Percentiles rank a stretch among this genome's conserved stretches.
Evolutionary conservation across 2,797 vertebrate species (phyloP).

Genomic region (Sebastes melanostomus): DNA sequence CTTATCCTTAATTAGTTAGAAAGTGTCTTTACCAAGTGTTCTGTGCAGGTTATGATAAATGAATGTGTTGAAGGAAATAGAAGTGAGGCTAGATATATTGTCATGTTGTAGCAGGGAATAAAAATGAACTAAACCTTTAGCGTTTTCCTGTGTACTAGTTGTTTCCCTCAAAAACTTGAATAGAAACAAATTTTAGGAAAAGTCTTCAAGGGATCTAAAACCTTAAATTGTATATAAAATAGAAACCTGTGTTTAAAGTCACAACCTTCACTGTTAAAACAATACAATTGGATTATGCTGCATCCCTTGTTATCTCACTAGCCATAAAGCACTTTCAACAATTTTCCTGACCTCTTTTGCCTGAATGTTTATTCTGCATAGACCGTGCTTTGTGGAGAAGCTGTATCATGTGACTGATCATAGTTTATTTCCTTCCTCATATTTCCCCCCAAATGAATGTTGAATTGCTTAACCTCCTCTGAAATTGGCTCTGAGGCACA

Average conservation of each 20-base stretch:
- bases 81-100: conserved; percentile 43
- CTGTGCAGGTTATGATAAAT: conserved; percentile 58
- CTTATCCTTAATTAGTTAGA: conserved; percentile 8
- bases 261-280: conserved; percentile 12
- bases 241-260: conserved; percentile 33
- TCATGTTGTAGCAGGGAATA: conserved; percentile 42
- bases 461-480: conserved; percentile 43
- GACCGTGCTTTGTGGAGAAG: conserved; percentile 58
- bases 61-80: conserved; percentile 64
- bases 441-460: conserved; percentile 68
- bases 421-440: conserved; percentile 7
- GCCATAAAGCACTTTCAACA: conserved; percentile 78
- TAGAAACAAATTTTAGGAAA: conserved; percentile 26
- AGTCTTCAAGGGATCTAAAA: conserved; percentile 40
- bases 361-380: conserved; percentile 73
- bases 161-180: not conserved
- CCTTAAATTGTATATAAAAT: conserved; percentile 44
- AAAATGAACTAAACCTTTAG: conserved; percentile 16
- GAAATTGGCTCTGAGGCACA: conserved; percentile 49
- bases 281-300: conserved; percentile 35
- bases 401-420: conserved; percentile 46
- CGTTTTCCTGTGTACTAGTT: conserved; percentile 24
- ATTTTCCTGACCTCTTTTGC: conserved; percentile 67
- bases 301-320: conserved; percentile 54
- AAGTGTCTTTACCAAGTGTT: conserved; percentile 29